Conservation (phyloP, 2,888 invertebrate species). For the Andrena marginata region DNA sequence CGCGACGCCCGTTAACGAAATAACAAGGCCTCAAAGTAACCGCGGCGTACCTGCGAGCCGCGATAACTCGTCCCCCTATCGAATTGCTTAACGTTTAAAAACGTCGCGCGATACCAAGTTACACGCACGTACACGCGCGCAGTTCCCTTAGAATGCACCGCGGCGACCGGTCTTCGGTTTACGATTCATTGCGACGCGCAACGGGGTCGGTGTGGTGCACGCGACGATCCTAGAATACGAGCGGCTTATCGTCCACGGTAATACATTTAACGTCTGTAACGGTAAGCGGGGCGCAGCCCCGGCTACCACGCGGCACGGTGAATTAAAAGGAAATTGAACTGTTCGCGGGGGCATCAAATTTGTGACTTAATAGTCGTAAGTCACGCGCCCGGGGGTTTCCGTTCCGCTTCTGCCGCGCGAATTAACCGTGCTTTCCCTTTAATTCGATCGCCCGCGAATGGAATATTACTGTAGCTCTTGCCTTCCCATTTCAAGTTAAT, state of each 20-base stretch:
- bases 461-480: background rate
- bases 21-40: constrained; percentile 70
- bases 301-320: constrained; percentile 1
- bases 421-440: constrained; percentile 38
- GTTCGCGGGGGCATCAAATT: constrained; percentile 47
- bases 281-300: constrained; percentile 4
- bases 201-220: constrained; percentile 29
- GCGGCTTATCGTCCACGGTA: constrained; percentile 34
- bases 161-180: constrained; percentile 17
- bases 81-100: constrained; percentile 49
- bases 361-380: constrained; percentile 53
- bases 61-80: constrained; percentile 12
- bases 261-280: constrained; percentile 48
- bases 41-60: constrained; percentile 47
- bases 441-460: constrained; percentile 10
- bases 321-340: constrained; percentile 65
- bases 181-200: constrained; percentile 42
- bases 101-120: constrained; percentile 5
- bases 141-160: background rate
- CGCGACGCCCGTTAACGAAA: constrained; percentile 68
- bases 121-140: no score
- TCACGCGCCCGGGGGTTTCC: constrained; percentile 12
- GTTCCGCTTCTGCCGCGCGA: background rate
- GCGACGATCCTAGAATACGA: constrained; percentile 38
- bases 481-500: background rate